Evolutionary conservation across 2,888 invertebrate species (phyloP).

Genomic region (Drosophila mayaguana): DNA sequence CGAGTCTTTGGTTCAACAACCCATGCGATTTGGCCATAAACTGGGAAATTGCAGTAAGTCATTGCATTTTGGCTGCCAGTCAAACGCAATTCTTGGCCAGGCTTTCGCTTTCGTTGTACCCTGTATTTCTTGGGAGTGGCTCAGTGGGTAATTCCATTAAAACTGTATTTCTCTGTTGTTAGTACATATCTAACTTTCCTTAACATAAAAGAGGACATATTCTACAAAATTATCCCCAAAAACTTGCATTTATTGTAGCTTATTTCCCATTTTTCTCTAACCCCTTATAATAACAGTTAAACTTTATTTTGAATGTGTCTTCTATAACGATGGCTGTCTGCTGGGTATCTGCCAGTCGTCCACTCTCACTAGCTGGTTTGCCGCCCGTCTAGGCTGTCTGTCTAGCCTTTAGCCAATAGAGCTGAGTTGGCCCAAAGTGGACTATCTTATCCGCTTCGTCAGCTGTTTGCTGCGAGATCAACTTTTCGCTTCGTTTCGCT

Average conservation of each 20-base stretch:
- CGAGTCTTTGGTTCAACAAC: conserved; percentile 41
- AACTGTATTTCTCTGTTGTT: not conserved
- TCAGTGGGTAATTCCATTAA: not conserved
- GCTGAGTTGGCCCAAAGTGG: conserved; percentile 15
- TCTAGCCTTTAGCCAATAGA: conserved; percentile 4
- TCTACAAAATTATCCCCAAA: no score
- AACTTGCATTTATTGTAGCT: no score
- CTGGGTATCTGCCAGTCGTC: not conserved
- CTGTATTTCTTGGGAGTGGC: not conserved
- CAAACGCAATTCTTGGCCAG: conserved; percentile 46
- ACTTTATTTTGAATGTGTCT: not conserved
- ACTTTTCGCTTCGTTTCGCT: conserved; percentile 29
- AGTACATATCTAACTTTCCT: not conserved
- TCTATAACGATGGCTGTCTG: not conserved
- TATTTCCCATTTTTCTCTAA: not conserved
- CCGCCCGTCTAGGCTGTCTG: conserved; percentile 10
- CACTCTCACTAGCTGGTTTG: not conserved
- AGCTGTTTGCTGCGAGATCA: conserved; percentile 51
- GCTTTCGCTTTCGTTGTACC: conserved; percentile 44
- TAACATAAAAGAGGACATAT: not conserved
- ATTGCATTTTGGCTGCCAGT: conserved; percentile 32
- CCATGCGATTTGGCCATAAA: conserved; percentile 23
- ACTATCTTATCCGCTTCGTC: conserved; percentile 48
- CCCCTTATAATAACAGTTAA: no score
- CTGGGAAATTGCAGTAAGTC: conserved; percentile 22